These are phyloP conservation scores for Ochotona curzoniae DNA, from an alignment of 2,113 vertebrate species.

Conservation along the genomic window DNA sequence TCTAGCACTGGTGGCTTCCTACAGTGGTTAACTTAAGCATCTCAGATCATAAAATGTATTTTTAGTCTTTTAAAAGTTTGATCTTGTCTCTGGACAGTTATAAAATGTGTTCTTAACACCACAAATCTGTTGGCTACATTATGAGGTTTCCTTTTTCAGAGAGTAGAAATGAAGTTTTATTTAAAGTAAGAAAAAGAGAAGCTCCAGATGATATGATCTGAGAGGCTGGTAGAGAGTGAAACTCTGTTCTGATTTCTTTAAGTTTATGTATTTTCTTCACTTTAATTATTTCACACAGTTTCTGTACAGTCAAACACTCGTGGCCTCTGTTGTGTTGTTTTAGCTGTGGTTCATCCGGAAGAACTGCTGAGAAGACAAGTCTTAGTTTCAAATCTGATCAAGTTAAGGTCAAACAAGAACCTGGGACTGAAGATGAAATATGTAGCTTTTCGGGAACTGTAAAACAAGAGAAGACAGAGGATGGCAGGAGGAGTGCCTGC, in stretches of 20 bases:
- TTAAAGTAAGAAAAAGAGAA: too few relatives aligned
- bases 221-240: too few relatives aligned
- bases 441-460: conserved; percentile 91
- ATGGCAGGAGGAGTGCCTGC: conserved; percentile 95
- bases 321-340: conserved; percentile 58
- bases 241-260: background rate
- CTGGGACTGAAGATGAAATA: conserved; percentile 92
- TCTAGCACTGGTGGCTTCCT: background rate
- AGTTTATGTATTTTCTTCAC: background rate
- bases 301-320: background rate
- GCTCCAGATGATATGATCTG: too few relatives aligned
- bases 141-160: background rate
- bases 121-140: background rate
- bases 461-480: conserved; percentile 93
- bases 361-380: conserved; percentile 87
- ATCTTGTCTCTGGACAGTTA: conserved; percentile 24
- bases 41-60: background rate
- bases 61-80: conserved; percentile 25
- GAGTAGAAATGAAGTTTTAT: too few relatives aligned
- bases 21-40: conserved; percentile 9
- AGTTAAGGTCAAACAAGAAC: conserved; percentile 97
- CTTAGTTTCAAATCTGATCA: conserved; percentile 89
- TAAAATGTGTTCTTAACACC: background rate
- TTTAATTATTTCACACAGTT: background rate
- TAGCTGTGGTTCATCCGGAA: conserved; percentile 95